Percentiles rank a stretch among this genome's conserved stretches.
Conservation (phyloP, 23 tunicate species). For the Trididemnum miniatum region DNA sequence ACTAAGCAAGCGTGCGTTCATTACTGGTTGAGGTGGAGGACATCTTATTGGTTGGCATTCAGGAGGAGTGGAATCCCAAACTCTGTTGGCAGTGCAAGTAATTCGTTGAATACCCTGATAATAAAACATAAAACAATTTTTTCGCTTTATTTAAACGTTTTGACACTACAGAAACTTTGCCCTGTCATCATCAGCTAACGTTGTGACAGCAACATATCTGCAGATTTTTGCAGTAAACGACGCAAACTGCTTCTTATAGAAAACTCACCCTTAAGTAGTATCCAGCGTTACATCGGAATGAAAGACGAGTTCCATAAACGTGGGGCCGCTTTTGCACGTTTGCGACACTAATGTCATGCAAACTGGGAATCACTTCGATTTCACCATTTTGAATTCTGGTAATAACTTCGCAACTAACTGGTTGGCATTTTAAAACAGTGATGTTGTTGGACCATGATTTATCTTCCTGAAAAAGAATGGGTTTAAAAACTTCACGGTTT, state of each 20-base stretch:
- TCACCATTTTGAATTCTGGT: slow-evolving; percentile 33
- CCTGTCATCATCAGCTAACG: too few relatives aligned
- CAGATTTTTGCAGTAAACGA: too few relatives aligned
- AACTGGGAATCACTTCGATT: slow-evolving; percentile 25
- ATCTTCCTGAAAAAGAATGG: slow-evolving; percentile 34
- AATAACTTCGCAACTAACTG: slow-evolving; percentile 28
- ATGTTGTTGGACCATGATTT: slow-evolving; percentile 45
- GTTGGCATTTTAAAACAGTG: slow-evolving; percentile 15
- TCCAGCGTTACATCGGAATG: slow-evolving; percentile 40
- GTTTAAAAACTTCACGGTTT: too few relatives aligned
- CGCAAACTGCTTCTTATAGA: too few relatives aligned
- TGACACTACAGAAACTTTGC: too few relatives aligned
- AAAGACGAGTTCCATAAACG: slow-evolving; percentile 21
- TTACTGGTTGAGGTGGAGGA: slow-evolving; percentile 31
- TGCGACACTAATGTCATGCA: not conserved
- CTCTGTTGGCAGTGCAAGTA: slow-evolving; percentile 34
- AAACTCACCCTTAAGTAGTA: slow-evolving; percentile 28
- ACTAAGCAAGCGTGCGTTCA: slow-evolving; percentile 44
- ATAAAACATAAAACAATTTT: too few relatives aligned
- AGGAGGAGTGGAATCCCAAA: slow-evolving; percentile 56
- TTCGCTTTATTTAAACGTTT: too few relatives aligned
- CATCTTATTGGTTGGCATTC: slow-evolving; percentile 52
- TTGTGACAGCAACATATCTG: too few relatives aligned
- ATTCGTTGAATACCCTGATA: slow-evolving; percentile 27
- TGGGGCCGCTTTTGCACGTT: not conserved